Evolutionary conservation across 2,797 vertebrate genomes (phyloP).

Genomic region (Chrosomus eos): DNA sequence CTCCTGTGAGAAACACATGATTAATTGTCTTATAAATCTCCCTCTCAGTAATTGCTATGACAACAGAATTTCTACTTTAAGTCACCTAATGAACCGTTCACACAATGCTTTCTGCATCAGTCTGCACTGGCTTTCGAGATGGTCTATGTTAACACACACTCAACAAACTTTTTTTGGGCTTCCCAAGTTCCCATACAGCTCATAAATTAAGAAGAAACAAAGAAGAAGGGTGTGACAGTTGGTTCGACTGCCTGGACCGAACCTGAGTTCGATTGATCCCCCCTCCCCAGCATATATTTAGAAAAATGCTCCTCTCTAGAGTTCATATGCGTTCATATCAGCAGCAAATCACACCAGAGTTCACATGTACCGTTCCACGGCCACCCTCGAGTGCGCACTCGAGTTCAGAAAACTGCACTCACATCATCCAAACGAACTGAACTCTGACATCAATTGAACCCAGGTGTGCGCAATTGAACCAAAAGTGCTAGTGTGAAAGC

Average conservation of each 20-base stretch:
- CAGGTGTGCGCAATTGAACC: accelerated
- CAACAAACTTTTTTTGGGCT: background rate
- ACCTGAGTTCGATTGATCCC: background rate
- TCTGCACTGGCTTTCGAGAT: background rate
- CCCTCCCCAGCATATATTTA: no score
- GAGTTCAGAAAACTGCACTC: no score
- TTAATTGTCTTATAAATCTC: constrained; percentile 7
- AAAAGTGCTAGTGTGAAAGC: background rate
- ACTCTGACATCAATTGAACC: no score
- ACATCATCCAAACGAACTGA: no score
- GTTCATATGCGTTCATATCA: no score
- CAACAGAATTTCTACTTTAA: constrained; percentile 8
- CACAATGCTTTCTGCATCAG: background rate
- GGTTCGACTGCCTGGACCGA: background rate
- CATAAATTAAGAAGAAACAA: background rate
- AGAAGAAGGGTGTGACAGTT: background rate
- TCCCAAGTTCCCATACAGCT: constrained; percentile 1
- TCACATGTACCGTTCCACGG: no score
- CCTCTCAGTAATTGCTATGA: constrained; percentile 18
- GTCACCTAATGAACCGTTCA: background rate
- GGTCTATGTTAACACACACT: background rate
- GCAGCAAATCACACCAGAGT: no score
- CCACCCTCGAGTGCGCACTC: no score
- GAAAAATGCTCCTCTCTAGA: no score
- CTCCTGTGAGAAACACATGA: constrained; percentile 2